These are phyloP conservation scores for Calameuta idolon DNA, from an alignment of 2,888 invertebrate species.

Conservation along the genomic window DNA sequence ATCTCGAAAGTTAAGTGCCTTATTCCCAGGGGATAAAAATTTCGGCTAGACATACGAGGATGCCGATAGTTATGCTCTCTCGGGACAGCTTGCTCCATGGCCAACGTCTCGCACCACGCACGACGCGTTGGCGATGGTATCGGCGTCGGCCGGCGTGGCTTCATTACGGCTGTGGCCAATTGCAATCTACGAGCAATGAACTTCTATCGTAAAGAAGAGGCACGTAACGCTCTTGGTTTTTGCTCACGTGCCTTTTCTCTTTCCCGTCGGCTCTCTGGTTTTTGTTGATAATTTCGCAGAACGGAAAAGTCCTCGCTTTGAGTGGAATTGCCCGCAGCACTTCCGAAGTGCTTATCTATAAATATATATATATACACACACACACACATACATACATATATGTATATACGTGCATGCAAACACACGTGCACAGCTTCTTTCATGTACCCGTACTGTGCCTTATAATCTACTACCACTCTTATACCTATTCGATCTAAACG, in stretches of 20 bases:
- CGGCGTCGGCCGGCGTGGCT: slow-evolving; percentile 46
- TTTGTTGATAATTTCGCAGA: slow-evolving; percentile 59
- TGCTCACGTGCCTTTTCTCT: slow-evolving; percentile 38
- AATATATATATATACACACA: neutral
- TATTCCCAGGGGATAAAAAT: slow-evolving; percentile 1
- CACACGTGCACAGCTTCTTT: neutral
- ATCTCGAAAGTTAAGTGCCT: slow-evolving; percentile 6
- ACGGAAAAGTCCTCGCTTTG: slow-evolving; percentile 48
- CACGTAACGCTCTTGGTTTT: slow-evolving; percentile 57
- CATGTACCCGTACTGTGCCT: neutral
- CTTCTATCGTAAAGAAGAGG: slow-evolving; percentile 63
- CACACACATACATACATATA: too few species aligned
- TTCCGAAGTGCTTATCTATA: slow-evolving; percentile 25
- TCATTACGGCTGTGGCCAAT: slow-evolving; percentile 66
- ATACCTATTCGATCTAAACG: neutral
- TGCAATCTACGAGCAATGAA: slow-evolving; percentile 65
- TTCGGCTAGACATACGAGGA: neutral
- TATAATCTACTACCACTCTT: neutral
- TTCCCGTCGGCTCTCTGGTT: slow-evolving; percentile 35
- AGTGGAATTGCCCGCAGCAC: slow-evolving; percentile 37
- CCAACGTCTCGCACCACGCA: neutral
- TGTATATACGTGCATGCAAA: too few species aligned
- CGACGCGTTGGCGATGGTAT: slow-evolving; percentile 1
- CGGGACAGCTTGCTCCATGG: neutral
- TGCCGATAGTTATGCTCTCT: neutral